Conservation (phyloP, 2,888 invertebrate species). For the Aethes cnicana region DNA sequence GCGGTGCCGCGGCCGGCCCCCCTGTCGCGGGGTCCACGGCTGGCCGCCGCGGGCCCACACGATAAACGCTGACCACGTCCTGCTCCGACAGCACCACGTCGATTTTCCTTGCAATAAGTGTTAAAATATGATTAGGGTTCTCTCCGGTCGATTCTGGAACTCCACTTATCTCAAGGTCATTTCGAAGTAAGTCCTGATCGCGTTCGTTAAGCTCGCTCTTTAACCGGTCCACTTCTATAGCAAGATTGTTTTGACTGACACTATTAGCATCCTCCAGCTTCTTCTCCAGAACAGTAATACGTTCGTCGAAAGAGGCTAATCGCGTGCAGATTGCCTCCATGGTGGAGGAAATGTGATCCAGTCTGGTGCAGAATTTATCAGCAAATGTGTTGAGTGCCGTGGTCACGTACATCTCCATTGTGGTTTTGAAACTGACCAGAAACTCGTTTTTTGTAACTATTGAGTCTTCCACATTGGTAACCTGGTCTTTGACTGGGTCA, state of each 20-base stretch:
- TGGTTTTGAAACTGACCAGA: neutral
- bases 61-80: constrained; percentile 1
- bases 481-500: neutral
- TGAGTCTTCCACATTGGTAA: neutral
- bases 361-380: neutral
- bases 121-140: neutral
- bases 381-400: neutral
- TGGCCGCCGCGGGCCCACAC: neutral
- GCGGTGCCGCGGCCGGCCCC: neutral
- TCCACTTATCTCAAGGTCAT: constrained; percentile 1
- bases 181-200: constrained; percentile 1
- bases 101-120: neutral
- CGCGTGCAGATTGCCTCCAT: neutral
- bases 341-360: neutral
- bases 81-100: neutral
- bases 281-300: neutral
- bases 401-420: neutral
- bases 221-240: neutral
- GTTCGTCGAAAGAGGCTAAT: neutral
- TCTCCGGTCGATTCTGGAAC: neutral
- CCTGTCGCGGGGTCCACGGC: neutral
- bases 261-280: neutral
- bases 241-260: neutral
- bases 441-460: neutral
- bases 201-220: constrained; percentile 1